phyloP scores from a whole-genome alignment of 2,113 vertebrate species.

The Prinia subflava region DNA sequence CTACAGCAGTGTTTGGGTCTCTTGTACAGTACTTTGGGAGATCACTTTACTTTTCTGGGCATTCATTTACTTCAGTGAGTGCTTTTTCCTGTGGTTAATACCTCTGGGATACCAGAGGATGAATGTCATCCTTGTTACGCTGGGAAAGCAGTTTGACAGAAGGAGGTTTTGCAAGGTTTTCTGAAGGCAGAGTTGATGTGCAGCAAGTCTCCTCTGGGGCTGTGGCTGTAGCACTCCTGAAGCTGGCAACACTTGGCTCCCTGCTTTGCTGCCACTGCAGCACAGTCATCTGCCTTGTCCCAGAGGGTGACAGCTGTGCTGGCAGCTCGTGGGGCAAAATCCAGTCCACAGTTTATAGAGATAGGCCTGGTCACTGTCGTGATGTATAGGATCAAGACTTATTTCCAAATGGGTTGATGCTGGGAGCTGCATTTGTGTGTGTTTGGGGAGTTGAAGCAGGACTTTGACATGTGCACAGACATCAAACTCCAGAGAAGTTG shows the following conservation, averaged over 20 bases:
- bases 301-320: neutral
- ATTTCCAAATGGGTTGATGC: fast-evolving
- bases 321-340: neutral
- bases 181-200: neutral
- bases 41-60: neutral
- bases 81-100: neutral
- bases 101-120: neutral
- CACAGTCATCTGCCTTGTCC: neutral
- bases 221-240: neutral
- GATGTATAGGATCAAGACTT: neutral
- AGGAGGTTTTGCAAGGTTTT: neutral
- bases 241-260: neutral
- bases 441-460: neutral
- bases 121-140: neutral
- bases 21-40: neutral
- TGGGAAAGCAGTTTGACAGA: neutral
- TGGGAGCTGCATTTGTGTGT: neutral
- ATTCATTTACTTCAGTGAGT: neutral
- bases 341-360: neutral
- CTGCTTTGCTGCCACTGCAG: fast-evolving
- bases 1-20: neutral
- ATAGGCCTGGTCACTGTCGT: fast-evolving
- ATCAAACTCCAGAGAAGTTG: neutral
- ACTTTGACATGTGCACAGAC: no score
- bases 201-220: neutral